Percentiles rank a stretch among this genome's conserved stretches.
phyloP scores from a whole-genome alignment of 30 jellyfish, hydroid and myxozoan species.

The Hydra vulgaris region DNA sequence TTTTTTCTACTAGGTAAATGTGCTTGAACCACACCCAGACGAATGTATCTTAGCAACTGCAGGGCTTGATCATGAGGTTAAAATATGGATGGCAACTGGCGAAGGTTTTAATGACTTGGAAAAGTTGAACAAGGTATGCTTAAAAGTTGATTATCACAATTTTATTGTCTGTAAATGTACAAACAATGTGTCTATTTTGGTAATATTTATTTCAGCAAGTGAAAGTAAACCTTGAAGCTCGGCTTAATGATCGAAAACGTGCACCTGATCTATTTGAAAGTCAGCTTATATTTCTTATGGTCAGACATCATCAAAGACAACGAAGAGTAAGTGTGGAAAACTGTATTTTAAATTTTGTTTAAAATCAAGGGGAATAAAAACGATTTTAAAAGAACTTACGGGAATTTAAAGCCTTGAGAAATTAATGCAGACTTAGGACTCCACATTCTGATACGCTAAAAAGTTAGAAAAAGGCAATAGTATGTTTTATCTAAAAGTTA shows the following conservation, averaged over 20 bases:
- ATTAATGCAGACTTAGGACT: no score
- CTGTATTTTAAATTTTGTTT: background rate
- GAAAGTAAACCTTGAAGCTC: slow-evolving; percentile 47
- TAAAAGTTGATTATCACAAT: background rate
- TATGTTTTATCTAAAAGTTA: no score
- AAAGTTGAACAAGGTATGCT: slow-evolving; percentile 66
- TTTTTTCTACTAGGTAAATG: slow-evolving; percentile 66
- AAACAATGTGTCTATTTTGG: no score
- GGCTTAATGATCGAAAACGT: slow-evolving; percentile 41
- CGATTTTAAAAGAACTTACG: background rate
- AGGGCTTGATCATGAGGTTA: slow-evolving; percentile 96
- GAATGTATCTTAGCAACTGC: slow-evolving; percentile 81
- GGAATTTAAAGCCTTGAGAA: no score
- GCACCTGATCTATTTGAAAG: slow-evolving; percentile 59
- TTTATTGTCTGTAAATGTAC: no score
- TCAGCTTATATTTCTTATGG: slow-evolving; percentile 55
- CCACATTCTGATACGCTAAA: no score
- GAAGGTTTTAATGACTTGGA: slow-evolving; percentile 33
- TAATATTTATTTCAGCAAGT: slow-evolving; percentile 78
- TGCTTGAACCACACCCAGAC: slow-evolving; percentile 88
- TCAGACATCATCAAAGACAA: slow-evolving; percentile 63
- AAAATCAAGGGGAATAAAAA: background rate
- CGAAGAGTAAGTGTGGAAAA: slow-evolving; percentile 32
- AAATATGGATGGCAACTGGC: slow-evolving; percentile 88
- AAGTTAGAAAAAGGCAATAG: no score